These are phyloP conservation scores for Hemicordylus capensis DNA, from an alignment of 2,113 vertebrate species.

Conservation along the genomic window DNA sequence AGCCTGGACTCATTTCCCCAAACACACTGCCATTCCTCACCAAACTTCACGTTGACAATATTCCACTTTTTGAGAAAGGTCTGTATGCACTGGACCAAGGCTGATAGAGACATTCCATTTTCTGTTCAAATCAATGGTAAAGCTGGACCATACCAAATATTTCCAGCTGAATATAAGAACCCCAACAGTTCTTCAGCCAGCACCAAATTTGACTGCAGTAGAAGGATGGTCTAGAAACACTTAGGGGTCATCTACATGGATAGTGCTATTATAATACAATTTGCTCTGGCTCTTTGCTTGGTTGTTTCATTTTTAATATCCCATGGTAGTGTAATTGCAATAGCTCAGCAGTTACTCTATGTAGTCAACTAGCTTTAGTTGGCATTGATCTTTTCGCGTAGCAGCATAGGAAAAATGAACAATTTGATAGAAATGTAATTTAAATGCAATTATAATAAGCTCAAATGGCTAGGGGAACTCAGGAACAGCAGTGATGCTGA, in stretches of 20 bases:
- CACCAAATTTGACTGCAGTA: not conserved
- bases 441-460: conserved; percentile 11
- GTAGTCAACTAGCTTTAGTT: conserved; percentile 14
- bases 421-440: conserved; percentile 11
- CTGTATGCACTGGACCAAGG: not conserved
- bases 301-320: conserved; percentile 11
- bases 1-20: not conserved
- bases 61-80: not conserved
- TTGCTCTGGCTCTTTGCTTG: not conserved
- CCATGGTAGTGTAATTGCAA: not conserved
- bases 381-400: conserved; percentile 5
- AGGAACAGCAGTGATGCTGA: conserved; percentile 7
- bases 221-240: not conserved
- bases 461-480: not conserved
- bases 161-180: not conserved
- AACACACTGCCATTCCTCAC: no score
- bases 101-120: no score
- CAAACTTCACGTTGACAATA: not conserved
- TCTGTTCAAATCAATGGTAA: not conserved
- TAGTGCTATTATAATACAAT: not conserved
- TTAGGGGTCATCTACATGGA: not conserved
- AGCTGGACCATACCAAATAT: not conserved
- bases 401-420: not conserved
- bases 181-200: not conserved
- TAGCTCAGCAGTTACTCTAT: not conserved